A percentile compares a stretch with the other conserved stretches of the same genome.
phyloP scores from a whole-genome alignment of 2,888 invertebrate genomes.

The Brenthis hecate region DNA sequence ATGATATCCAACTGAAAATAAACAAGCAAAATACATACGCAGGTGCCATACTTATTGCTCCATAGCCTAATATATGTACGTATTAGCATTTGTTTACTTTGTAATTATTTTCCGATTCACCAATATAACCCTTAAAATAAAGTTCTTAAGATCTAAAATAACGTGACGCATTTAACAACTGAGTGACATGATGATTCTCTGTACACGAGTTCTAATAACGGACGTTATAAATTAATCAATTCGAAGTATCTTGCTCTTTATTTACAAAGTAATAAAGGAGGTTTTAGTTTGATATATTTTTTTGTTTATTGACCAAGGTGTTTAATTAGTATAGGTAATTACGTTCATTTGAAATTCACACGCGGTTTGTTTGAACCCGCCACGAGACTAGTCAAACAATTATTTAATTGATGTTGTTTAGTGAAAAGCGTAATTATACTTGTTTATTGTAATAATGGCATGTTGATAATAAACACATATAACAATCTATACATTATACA shows the following conservation, averaged over 20 bases:
- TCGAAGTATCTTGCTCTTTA: background rate
- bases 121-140: no score
- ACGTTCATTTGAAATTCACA: constrained; percentile 23
- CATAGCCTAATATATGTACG: constrained; percentile 12
- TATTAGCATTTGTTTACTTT: no score
- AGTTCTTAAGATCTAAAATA: no score
- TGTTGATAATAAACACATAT: background rate
- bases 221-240: background rate
- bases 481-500: background rate
- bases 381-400: constrained; percentile 8
- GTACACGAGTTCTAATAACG: no score
- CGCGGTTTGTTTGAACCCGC: constrained; percentile 1
- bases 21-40: background rate
- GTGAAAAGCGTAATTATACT: constrained; percentile 18
- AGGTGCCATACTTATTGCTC: constrained; percentile 6
- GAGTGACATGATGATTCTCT: no score
- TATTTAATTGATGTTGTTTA: constrained; percentile 21
- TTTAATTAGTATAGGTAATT: constrained; percentile 22
- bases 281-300: background rate
- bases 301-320: background rate
- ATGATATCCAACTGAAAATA: no score
- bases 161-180: no score
- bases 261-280: background rate
- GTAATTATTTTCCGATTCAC: no score
- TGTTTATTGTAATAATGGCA: constrained; percentile 8